phyloP scores from a whole-genome alignment of 2,888 invertebrate genomes.

The Penaeus monodon region DNA sequence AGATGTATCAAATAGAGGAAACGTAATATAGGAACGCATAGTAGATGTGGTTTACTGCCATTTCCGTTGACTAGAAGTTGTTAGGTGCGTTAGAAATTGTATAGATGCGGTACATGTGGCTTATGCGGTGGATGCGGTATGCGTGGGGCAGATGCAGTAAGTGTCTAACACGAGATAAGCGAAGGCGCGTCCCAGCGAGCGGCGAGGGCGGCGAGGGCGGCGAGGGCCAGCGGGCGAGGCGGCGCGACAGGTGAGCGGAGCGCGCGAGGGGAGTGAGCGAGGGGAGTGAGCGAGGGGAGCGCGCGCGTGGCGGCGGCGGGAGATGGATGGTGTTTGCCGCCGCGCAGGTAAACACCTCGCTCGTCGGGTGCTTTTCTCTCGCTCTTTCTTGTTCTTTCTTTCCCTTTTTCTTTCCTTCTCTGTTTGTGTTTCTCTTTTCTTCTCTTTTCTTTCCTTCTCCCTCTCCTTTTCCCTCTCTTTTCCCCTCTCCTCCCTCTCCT shows the following conservation, averaged over 20 bases:
- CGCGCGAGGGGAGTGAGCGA: too few species aligned
- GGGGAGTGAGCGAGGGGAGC: too few species aligned
- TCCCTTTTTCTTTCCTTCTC: not conserved
- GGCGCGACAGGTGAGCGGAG: too few species aligned
- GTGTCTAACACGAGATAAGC: too few species aligned
- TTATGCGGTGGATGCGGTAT: not conserved
- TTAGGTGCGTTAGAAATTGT: not conserved
- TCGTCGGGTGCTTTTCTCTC: not conserved
- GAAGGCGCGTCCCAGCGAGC: too few species aligned
- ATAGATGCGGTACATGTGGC: not conserved
- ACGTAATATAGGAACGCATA: too few species aligned
- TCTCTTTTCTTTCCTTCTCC: not conserved
- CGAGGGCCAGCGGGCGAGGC: too few species aligned
- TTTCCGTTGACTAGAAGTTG: not conserved
- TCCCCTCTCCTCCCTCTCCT: not conserved
- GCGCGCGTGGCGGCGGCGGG: too few species aligned
- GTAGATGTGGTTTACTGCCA: too few species aligned
- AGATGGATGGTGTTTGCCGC: too few species aligned
- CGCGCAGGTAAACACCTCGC: not conserved
- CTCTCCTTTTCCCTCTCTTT: not conserved
- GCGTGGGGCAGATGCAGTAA: too few species aligned
- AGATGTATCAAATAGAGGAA: not conserved
- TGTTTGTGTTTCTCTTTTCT: not conserved
- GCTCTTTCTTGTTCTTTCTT: not conserved
- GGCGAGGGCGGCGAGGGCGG: too few species aligned